Conservation (phyloP, 2,797 vertebrate species). For the Pipistrellus pipistrellus region DNA sequence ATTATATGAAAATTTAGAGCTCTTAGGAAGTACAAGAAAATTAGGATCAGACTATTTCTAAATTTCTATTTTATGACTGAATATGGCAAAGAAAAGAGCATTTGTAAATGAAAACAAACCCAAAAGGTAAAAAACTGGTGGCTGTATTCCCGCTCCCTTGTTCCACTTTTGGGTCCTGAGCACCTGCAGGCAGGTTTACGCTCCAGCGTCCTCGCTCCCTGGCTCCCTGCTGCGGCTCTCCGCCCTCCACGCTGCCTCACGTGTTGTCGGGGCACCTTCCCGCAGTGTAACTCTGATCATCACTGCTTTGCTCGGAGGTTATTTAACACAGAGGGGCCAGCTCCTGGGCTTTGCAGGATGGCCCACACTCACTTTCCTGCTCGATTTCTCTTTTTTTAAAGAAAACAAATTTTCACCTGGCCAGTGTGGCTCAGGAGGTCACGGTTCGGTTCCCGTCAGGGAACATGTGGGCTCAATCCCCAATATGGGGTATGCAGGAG, state of each 20-base stretch:
- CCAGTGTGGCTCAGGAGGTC: too few relatives aligned
- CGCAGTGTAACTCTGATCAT: fast-evolving
- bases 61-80: background rate
- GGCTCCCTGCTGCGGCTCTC: background rate
- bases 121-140: fast-evolving
- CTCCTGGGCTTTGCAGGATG: background rate
- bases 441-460: too few relatives aligned
- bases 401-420: too few relatives aligned
- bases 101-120: background rate
- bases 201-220: background rate
- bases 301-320: background rate
- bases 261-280: background rate
- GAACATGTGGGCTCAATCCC: too few relatives aligned
- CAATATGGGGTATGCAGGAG: too few relatives aligned
- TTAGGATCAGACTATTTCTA: background rate
- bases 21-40: background rate
- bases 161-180: background rate
- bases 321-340: background rate
- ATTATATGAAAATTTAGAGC: background rate
- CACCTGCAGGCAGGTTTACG: background rate
- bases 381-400: background rate
- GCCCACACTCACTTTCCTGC: background rate
- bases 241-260: background rate
- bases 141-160: background rate
- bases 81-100: background rate